Conservation (phyloP, 1,140 invertebrate species). For the Bombus fervidus region DNA sequence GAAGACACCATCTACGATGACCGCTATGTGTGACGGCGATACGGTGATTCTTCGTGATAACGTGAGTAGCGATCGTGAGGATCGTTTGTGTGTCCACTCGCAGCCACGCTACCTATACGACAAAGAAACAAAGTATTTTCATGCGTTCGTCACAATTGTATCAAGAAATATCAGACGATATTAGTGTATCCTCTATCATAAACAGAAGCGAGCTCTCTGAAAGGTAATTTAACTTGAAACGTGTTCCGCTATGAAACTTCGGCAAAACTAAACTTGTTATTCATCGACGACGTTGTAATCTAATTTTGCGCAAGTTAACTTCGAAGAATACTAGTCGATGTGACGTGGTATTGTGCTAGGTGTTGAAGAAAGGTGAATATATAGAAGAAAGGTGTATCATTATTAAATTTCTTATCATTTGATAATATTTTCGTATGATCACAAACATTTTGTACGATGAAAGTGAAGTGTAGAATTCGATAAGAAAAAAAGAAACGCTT, state of each 20-base stretch:
- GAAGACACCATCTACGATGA: conserved; percentile 83
- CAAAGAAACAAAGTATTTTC: conserved; percentile 11
- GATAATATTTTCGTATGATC: too few species aligned
- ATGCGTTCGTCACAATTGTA: neutral
- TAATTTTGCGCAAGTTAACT: conserved; percentile 13
- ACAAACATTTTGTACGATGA: neutral
- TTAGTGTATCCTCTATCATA: neutral
- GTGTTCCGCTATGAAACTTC: neutral
- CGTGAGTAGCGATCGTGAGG: conserved; percentile 83
- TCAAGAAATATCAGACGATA: neutral
- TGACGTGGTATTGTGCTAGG: neutral
- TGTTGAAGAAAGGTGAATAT: neutral
- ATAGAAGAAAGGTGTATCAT: neutral
- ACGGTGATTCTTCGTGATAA: conserved; percentile 84
- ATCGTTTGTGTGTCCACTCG: conserved; percentile 86
- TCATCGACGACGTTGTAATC: conserved; percentile 24
- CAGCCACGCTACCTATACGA: conserved; percentile 85
- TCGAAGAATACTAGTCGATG: conserved; percentile 8
- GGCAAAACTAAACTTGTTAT: conserved; percentile 21
- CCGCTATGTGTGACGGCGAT: conserved; percentile 84
- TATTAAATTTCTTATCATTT: neutral
- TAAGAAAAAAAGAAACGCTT: neutral
- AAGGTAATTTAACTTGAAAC: conserved; percentile 35
- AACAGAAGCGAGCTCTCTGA: neutral
- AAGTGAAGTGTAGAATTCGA: neutral